Evolutionary conservation across 2,888 invertebrate species (phyloP).

Genomic region (Neoascia interrupta): DNA sequence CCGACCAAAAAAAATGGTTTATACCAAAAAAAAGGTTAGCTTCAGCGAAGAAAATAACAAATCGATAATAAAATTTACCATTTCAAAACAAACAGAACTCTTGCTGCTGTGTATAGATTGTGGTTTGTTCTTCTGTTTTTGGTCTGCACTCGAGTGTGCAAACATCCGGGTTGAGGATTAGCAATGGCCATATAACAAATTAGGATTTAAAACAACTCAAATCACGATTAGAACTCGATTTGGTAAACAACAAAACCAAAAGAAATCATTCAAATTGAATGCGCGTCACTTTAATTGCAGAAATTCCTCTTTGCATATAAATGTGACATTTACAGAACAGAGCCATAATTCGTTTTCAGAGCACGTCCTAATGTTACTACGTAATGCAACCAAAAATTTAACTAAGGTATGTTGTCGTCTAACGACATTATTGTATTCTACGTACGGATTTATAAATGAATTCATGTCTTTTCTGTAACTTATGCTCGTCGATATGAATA

Average conservation of each 20-base stretch:
- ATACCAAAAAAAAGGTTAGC: too few relatives aligned
- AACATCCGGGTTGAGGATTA: conserved; percentile 34
- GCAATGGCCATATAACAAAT: background rate
- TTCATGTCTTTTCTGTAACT: background rate
- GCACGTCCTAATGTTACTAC: conserved; percentile 32
- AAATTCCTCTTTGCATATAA: conserved; percentile 31
- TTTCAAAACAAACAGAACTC: conserved; percentile 5
- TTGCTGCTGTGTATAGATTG: too few relatives aligned
- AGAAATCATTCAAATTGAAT: background rate
- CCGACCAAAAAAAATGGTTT: too few relatives aligned
- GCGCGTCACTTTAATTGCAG: background rate
- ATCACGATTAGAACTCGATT: conserved; percentile 15
- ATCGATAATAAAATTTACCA: background rate
- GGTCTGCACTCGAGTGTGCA: conserved; percentile 4
- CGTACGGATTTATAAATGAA: background rate
- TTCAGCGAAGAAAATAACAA: background rate
- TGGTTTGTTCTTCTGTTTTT: background rate
- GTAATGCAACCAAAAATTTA: conserved; percentile 21
- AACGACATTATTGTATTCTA: background rate
- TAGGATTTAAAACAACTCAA: conserved; percentile 6
- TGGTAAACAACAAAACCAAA: conserved; percentile 10
- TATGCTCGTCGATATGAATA: conserved; percentile 19
- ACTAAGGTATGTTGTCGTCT: background rate
- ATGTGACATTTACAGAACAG: conserved; percentile 13
- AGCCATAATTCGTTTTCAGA: background rate